Conservation (phyloP, 2,888 invertebrate genomes). For the Bhutanitis thaidina region DNA sequence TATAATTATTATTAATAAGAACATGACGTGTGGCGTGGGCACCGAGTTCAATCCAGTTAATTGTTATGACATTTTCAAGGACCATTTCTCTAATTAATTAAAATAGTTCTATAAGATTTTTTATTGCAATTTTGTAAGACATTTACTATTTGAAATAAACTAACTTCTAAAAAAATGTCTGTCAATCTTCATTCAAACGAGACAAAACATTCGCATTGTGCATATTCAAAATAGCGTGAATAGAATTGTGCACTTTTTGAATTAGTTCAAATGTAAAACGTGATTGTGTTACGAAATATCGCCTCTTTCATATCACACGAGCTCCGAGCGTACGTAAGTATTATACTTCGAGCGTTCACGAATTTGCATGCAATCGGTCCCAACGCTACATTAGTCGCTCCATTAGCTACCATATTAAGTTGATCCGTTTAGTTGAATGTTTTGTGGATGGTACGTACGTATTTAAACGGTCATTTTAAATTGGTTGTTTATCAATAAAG, state of each 20-base stretch:
- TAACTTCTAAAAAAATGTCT: too few species aligned
- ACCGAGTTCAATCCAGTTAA: too few species aligned
- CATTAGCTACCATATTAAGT: constrained; percentile 26
- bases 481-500: constrained; percentile 34
- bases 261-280: constrained; percentile 7
- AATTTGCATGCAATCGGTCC: constrained; percentile 29
- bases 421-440: constrained; percentile 24
- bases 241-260: background rate
- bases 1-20: too few species aligned
- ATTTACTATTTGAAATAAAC: too few species aligned
- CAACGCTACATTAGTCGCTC: constrained; percentile 26
- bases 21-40: too few species aligned
- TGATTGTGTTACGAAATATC: constrained; percentile 16
- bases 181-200: too few species aligned
- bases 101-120: too few species aligned
- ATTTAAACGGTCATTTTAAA: constrained; percentile 24
- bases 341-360: constrained; percentile 20
- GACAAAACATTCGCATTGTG: too few species aligned
- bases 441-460: background rate
- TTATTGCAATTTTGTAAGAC: too few species aligned
- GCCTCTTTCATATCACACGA: constrained; percentile 7
- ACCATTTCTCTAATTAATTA: too few species aligned
- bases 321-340: background rate
- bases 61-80: too few species aligned
- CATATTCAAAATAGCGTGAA: background rate